Evolutionary conservation across 2,113 vertebrate species (phyloP), one percentile per base, ranked within the genome.

Genomic region (Toxotes jaculatrix): DNA sequence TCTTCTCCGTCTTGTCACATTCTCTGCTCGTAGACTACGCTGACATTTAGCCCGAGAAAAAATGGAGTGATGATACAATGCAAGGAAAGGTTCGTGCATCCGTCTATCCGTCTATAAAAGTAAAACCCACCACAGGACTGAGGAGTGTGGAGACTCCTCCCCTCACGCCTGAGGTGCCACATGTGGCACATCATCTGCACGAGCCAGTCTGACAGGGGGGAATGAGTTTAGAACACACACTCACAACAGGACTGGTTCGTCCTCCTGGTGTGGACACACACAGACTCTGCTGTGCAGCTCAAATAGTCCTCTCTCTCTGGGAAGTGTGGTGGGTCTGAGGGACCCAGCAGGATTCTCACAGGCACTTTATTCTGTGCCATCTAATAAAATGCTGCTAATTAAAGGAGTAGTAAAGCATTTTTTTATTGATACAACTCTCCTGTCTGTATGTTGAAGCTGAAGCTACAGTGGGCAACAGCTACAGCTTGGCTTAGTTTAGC

Each of bases 201-300:
- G 1, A 53, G 34, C 62, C 17, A 5, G 31, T 49, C 49, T 7
- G 19, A 42, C 67, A 10, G 68, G 47, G 84, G 67, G 73, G 74
- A 81, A 77, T 10, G 47, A 23, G 78, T 81, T 74, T 45, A 66
- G 61, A 66, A 42, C 63, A 23, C 59, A 70, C 45, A 49, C 83
- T 75, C 65, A 27, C 67, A 51, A 51, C 61, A 32, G 32, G 51
- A 12, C n/a, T 53, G 43, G 70, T 53, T 34, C 27, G 5, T 19
- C 16, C 43, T 42, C 40, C 16, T 8, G 45, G 23, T 68, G 71
- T 77, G 59, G 59, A 7, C 51, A 17, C 66, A 77, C 80, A 65
- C 77, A 71, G 72, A 43, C 80, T 17, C 60, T 59, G 76, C 69
- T 79, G 79, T 61, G 70, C 79, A 83, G 79, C 77, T 56, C 55